A percentile compares a stretch with the other conserved stretches of the same genome.
Conservation (phyloP, 2,797 vertebrate species). For the Phoxinus dragarum region DNA sequence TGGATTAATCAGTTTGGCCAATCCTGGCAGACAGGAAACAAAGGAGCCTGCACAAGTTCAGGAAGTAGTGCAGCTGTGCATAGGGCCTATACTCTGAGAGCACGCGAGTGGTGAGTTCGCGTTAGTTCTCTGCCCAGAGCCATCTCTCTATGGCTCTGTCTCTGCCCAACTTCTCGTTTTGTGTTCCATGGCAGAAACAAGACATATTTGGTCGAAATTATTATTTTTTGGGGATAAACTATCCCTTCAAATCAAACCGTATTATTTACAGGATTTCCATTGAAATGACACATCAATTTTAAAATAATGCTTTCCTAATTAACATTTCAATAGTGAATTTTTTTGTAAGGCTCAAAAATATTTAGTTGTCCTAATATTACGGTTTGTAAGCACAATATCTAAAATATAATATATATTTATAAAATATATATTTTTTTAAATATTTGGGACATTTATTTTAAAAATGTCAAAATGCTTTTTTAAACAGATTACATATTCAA, state of each 20-base stretch:
- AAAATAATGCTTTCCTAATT: background rate
- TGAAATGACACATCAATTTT: background rate
- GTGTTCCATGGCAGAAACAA: background rate
- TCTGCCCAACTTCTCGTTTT: background rate
- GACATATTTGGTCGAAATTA: background rate
- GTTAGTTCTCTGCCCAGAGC: too few species aligned
- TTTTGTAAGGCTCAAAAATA: background rate
- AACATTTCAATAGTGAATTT: background rate
- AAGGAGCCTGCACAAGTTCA: too few species aligned
- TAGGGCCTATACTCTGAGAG: too few species aligned
- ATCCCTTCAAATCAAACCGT: background rate
- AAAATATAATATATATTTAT: too few species aligned
- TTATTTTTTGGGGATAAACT: background rate
- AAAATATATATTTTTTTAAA: background rate
- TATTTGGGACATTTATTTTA: too few species aligned
- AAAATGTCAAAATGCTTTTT: background rate
- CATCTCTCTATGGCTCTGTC: too few species aligned
- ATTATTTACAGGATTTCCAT: background rate
- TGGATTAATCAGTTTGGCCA: too few species aligned
- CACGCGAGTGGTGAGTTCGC: too few species aligned
- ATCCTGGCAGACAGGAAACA: too few species aligned
- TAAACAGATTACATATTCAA: conserved; percentile 49
- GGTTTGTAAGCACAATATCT: background rate
- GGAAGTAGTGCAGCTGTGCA: too few species aligned
- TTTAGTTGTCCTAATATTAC: background rate